Conservation (phyloP, 2,888 invertebrate genomes). For the Tipula unca region DNA sequence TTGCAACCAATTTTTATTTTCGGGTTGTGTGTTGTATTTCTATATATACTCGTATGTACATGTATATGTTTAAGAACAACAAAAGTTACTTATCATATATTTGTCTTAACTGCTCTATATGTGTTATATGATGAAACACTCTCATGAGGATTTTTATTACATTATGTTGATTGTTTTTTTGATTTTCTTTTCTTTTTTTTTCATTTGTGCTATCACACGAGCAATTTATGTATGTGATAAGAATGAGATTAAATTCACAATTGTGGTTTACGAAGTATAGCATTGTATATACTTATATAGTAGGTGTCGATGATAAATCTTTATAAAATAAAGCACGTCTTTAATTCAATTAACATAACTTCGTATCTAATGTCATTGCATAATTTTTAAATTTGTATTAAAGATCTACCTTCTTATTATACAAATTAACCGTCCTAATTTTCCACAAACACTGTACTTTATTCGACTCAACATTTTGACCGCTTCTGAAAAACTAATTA, state of each 20-base stretch:
- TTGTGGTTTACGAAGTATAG: neutral
- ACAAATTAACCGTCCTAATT: too few species aligned
- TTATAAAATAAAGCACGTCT: neutral
- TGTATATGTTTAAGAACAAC: neutral
- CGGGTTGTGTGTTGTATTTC: neutral
- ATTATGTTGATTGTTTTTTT: conserved; percentile 2
- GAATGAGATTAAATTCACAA: neutral
- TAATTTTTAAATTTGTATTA: too few species aligned
- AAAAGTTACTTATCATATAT: neutral
- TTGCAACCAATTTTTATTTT: conserved; percentile 8
- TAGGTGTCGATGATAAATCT: neutral
- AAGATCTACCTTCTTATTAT: too few species aligned
- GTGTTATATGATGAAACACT: neutral
- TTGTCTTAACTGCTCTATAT: neutral
- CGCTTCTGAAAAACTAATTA: too few species aligned
- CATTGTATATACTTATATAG: too few species aligned
- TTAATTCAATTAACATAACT: neutral
- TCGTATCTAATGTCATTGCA: neutral
- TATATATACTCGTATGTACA: too few species aligned
- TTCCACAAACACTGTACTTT: too few species aligned
- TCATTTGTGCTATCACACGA: neutral
- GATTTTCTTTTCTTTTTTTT: neutral
- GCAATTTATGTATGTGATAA: neutral
- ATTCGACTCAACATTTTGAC: too few species aligned
- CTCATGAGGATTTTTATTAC: neutral